Evolutionary conservation across 2,113 vertebrate species (phyloP).

Genomic region (Myotis lucifugus): DNA sequence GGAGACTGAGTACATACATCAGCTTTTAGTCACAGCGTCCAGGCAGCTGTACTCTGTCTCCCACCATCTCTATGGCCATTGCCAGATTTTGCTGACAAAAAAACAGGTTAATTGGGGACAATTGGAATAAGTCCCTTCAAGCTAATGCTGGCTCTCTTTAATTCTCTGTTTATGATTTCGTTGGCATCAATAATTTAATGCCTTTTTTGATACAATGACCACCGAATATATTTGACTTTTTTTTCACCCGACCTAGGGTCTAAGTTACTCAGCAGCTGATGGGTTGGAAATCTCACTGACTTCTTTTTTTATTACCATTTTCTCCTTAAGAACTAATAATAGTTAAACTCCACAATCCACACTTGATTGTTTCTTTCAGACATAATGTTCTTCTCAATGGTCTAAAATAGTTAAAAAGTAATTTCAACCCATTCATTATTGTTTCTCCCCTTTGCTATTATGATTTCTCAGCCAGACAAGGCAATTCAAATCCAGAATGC

Average conservation of each 20-base stretch:
- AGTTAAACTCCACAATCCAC: background rate
- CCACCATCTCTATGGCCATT: background rate
- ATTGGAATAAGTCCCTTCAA: background rate
- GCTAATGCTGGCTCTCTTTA: background rate
- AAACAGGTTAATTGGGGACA: background rate
- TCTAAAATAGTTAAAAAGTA: constrained; percentile 27
- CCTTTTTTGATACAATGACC: background rate
- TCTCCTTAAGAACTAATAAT: background rate
- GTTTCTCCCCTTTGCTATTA: background rate
- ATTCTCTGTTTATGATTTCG: background rate
- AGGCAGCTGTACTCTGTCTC: background rate
- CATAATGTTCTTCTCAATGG: background rate
- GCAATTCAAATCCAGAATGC: background rate
- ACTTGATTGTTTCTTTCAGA: background rate
- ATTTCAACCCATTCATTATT: background rate
- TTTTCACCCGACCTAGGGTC: background rate
- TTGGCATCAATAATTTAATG: background rate
- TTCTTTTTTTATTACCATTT: background rate
- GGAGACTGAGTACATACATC: background rate
- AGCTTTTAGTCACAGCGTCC: background rate
- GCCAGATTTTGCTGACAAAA: background rate
- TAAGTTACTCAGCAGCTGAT: background rate
- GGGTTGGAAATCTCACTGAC: background rate
- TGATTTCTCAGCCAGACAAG: constrained; percentile 34
- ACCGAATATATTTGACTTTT: background rate